A percentile compares a stretch with the other conserved stretches of the same genome.
These are phyloP conservation scores for Diabrotica balteata DNA, from an alignment of 2,888 invertebrate species.

Conservation along the genomic window DNA sequence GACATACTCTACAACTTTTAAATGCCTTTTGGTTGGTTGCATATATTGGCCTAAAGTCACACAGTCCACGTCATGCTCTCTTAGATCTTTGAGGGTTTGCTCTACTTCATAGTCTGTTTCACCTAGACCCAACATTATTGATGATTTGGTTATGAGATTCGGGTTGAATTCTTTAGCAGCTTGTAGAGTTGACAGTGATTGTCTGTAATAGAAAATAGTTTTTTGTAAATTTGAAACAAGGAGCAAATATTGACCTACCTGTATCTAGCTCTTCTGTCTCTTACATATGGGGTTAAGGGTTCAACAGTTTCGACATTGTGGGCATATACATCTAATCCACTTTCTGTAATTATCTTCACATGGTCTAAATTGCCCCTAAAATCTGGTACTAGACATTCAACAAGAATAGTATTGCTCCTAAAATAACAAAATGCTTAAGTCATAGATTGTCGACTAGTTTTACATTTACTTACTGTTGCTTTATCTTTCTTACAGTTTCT, in stretches of 20 bases:
- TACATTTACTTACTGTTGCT: slow-evolving; percentile 68
- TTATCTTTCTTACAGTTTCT: slow-evolving; percentile 87
- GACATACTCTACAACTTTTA: slow-evolving; percentile 92
- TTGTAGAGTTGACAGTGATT: slow-evolving; percentile 83
- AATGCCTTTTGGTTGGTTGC: slow-evolving; percentile 97
- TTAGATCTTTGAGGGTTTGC: slow-evolving; percentile 86
- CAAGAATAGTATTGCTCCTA: slow-evolving; percentile 83
- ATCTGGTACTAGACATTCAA: slow-evolving; percentile 97
- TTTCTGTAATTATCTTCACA: slow-evolving; percentile 76
- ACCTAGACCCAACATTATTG: slow-evolving; percentile 96
- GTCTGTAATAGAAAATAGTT: slow-evolving; percentile 61
- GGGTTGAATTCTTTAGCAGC: slow-evolving; percentile 83
- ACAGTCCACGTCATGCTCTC: slow-evolving; percentile 87
- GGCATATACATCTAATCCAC: slow-evolving; percentile 95
- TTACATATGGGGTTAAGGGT: slow-evolving; percentile 85
- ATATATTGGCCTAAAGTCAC: slow-evolving; percentile 98
- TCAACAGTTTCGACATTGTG: slow-evolving; percentile 99
- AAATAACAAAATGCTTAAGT: slow-evolving; percentile 28
- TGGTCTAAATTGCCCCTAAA: slow-evolving; percentile 83
- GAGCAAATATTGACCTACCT: slow-evolving; percentile 55
- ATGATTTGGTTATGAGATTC: slow-evolving; percentile 92
- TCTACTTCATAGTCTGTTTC: slow-evolving; percentile 88
- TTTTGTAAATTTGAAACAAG: too few species aligned
- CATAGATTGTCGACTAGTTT: neutral
- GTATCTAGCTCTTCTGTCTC: slow-evolving; percentile 93